Percentiles rank a stretch among this genome's conserved stretches.
Conservation (phyloP, 2,113 vertebrate genomes). For the Chauna torquata region DNA sequence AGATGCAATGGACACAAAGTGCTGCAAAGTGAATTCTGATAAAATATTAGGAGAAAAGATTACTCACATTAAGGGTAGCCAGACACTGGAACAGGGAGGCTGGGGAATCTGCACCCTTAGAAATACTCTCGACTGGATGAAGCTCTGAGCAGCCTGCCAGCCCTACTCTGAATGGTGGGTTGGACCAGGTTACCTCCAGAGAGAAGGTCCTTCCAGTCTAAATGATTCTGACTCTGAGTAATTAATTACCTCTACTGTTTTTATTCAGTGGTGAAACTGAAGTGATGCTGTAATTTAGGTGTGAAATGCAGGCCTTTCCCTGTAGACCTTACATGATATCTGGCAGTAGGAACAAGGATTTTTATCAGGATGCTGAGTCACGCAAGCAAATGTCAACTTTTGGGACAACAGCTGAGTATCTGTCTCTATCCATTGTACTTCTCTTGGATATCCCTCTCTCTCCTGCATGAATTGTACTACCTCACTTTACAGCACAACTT, state of each 20-base stretch:
- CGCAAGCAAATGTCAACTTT: neutral
- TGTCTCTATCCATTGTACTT: neutral
- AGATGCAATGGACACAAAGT: neutral
- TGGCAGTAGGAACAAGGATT: neutral
- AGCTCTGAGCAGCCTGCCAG: neutral
- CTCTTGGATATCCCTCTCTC: neutral
- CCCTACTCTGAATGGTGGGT: neutral
- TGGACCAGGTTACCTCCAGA: neutral
- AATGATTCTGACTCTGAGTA: neutral
- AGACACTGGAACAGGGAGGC: neutral
- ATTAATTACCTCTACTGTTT: neutral
- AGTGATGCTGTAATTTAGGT: neutral
- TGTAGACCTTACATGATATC: neutral
- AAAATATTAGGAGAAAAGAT: neutral
- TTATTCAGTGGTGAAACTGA: neutral
- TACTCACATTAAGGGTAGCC: neutral
- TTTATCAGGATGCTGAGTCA: neutral
- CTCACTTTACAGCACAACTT: neutral
- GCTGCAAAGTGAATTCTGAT: neutral
- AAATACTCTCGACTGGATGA: neutral
- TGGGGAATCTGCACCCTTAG: neutral
- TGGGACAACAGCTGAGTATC: neutral
- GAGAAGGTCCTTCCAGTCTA: neutral
- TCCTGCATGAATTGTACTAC: neutral
- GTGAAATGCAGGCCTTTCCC: neutral